phyloP scores from a whole-genome alignment of 2,888 invertebrate genomes.

The Proisotoma minuta region DNA sequence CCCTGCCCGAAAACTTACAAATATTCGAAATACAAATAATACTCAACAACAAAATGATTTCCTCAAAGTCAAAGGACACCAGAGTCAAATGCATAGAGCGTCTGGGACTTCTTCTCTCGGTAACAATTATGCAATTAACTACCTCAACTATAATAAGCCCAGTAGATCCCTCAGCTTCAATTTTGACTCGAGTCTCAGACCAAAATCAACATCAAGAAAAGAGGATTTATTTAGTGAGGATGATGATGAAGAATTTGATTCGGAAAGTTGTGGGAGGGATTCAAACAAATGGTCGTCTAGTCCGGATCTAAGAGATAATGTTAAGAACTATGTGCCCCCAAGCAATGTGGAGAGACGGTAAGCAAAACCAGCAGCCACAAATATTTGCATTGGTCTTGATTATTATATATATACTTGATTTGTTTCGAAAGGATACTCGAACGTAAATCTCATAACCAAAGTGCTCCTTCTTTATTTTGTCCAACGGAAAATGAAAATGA shows the following conservation, averaged over 20 bases:
- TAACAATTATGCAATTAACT: slow-evolving; percentile 4
- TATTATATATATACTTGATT: slow-evolving; percentile 9
- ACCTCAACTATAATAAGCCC: slow-evolving; percentile 14
- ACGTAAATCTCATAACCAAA: slow-evolving; percentile 40
- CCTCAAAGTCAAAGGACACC: not conserved
- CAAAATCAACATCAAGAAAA: slow-evolving; percentile 14
- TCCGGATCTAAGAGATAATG: slow-evolving; percentile 38
- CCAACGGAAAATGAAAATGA: slow-evolving; percentile 19
- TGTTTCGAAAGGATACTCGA: slow-evolving; percentile 30
- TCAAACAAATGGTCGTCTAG: slow-evolving; percentile 44
- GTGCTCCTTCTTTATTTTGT: slow-evolving; percentile 34
- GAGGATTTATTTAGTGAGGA: too few relatives aligned
- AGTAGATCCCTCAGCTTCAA: slow-evolving; percentile 15
- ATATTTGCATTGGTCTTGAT: slow-evolving; percentile 2
- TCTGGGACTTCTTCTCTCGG: slow-evolving; percentile 17
- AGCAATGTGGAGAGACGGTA: slow-evolving; percentile 41
- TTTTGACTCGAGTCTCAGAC: slow-evolving; percentile 8
- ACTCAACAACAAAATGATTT: too few relatives aligned
- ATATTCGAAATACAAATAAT: too few relatives aligned
- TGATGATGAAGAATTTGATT: slow-evolving; percentile 12
- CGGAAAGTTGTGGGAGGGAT: slow-evolving; percentile 25
- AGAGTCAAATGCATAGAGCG: slow-evolving; percentile 33
- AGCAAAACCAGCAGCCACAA: not conserved
- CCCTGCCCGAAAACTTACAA: too few relatives aligned
- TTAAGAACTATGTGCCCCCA: slow-evolving; percentile 38